Evolutionary conservation across 2,888 invertebrate species (phyloP).

Genomic region (Nymphalis urticae): DNA sequence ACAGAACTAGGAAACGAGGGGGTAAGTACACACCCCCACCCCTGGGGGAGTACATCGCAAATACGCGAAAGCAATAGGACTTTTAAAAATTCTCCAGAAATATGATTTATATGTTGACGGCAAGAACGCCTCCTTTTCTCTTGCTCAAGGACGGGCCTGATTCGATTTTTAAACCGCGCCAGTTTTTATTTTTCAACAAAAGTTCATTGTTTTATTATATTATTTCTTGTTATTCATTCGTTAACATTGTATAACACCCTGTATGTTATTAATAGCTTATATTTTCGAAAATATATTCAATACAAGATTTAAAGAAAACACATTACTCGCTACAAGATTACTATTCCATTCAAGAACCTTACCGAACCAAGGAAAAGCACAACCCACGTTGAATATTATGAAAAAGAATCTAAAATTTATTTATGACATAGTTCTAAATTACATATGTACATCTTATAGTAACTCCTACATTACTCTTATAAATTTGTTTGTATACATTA

Average conservation of each 20-base stretch:
- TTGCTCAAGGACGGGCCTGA: slow-evolving; percentile 77
- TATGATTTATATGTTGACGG: slow-evolving; percentile 83
- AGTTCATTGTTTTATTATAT: slow-evolving; percentile 44
- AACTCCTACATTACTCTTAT: too few relatives aligned
- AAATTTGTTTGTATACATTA: too few relatives aligned
- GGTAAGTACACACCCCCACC: slow-evolving; percentile 77
- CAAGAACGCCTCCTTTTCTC: slow-evolving; percentile 70
- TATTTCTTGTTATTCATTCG: slow-evolving; percentile 32
- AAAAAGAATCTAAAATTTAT: too few relatives aligned
- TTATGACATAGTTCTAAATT: too few relatives aligned
- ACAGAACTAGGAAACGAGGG: slow-evolving; percentile 80
- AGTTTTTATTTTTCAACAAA: slow-evolving; percentile 39
- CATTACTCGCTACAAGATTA: too few relatives aligned
- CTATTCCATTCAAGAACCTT: too few relatives aligned
- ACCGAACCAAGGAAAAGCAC: too few relatives aligned
- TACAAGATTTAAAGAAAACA: not conserved
- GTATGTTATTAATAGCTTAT: slow-evolving; percentile 1
- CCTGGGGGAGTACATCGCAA: slow-evolving; percentile 79
- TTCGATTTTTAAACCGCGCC: slow-evolving; percentile 79
- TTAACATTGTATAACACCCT: slow-evolving; percentile 22
- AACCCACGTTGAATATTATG: too few relatives aligned
- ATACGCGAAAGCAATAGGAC: slow-evolving; percentile 83
- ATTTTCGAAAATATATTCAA: slow-evolving; percentile 3
- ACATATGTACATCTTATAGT: too few relatives aligned
- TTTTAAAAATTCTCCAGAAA: slow-evolving; percentile 82